phyloP scores from a whole-genome alignment of 2,797 vertebrate species.

The Sebastes nivosus region DNA sequence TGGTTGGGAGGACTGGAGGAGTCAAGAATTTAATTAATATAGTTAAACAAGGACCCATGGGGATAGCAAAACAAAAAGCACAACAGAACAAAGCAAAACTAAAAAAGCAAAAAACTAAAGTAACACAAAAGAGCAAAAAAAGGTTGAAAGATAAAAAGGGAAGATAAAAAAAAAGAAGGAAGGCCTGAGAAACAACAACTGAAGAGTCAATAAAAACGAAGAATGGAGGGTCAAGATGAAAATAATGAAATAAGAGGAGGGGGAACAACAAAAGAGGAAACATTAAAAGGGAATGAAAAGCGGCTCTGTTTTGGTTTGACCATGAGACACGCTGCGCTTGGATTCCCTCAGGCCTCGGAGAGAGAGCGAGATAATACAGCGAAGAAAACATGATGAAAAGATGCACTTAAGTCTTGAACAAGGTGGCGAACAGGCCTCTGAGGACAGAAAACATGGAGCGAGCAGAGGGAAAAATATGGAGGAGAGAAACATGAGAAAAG shows the following conservation, averaged over 20 bases:
- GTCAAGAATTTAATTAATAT: background rate
- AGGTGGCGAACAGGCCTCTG: background rate
- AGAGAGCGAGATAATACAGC: background rate
- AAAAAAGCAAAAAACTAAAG: too few species aligned
- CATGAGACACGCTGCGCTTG: background rate
- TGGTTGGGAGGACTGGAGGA: background rate
- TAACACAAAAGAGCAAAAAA: background rate
- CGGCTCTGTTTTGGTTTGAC: background rate
- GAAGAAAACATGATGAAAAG: conserved; percentile 14
- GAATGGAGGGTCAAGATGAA: background rate
- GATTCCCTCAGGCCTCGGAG: conserved; percentile 3
- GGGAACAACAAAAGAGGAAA: background rate
- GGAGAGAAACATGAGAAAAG: background rate
- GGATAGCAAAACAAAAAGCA: background rate
- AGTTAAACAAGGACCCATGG: background rate
- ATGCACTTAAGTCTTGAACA: conserved; percentile 2
- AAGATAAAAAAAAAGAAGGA: background rate
- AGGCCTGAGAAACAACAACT: background rate
- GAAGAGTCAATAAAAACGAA: background rate
- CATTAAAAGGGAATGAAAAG: background rate
- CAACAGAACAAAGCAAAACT: background rate
- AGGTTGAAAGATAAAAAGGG: background rate
- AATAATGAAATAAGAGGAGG: background rate
- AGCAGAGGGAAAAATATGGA: background rate
- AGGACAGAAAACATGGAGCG: background rate